Evolutionary conservation across 2,888 invertebrate species (phyloP).

Genomic region (Apomyelois bistriatella): DNA sequence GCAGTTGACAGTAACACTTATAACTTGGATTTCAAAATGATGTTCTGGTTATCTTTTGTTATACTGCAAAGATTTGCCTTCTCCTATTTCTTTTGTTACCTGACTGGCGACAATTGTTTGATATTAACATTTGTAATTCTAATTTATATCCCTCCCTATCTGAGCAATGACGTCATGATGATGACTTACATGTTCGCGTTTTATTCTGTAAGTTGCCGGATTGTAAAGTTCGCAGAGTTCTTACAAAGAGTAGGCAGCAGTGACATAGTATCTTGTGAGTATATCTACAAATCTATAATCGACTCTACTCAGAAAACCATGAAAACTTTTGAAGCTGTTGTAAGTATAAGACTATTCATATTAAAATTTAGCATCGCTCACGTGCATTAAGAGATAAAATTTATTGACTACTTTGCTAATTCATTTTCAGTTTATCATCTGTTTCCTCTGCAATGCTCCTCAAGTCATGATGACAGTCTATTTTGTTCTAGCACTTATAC

Average conservation of each 20-base stretch:
- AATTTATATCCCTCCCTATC: background rate
- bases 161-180: constrained; percentile 11
- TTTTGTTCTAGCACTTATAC: background rate
- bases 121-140: background rate
- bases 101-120: background rate
- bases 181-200: constrained; percentile 8
- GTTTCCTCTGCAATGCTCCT: background rate
- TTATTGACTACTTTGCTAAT: too few species aligned
- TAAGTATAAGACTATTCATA: constrained; percentile 7
- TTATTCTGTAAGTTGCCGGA: constrained; percentile 13
- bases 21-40: constrained; percentile 10
- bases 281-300: constrained; percentile 11
- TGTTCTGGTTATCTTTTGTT: background rate
- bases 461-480: constrained; percentile 12
- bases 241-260: background rate
- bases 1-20: background rate
- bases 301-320: constrained; percentile 8
- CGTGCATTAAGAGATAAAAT: too few species aligned
- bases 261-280: constrained; percentile 3
- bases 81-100: background rate
- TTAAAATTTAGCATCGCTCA: background rate
- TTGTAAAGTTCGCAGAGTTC: constrained; percentile 11
- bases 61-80: background rate
- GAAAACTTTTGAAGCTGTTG: constrained; percentile 14
- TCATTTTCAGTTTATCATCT: background rate